A percentile compares a stretch with the other conserved stretches of the same genome.
Conservation (phyloP, 2,888 invertebrate genomes). For the Conistra vaccinii region DNA sequence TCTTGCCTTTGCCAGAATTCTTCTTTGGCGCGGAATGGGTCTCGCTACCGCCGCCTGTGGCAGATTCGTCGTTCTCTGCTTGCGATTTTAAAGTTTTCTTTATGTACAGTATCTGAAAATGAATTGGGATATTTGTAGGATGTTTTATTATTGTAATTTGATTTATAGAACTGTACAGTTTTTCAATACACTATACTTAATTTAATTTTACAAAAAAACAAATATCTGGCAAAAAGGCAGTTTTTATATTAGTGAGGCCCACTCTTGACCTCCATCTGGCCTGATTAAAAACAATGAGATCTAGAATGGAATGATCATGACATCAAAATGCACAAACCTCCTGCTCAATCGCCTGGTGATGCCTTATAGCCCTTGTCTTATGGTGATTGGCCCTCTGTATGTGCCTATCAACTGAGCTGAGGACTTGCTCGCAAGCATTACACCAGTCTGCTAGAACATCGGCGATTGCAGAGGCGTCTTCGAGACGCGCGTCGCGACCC, state of each 20-base stretch:
- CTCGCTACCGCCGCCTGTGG: slow-evolving; percentile 92
- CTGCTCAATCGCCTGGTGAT: slow-evolving; percentile 95
- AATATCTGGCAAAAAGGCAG: no score
- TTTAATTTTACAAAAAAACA: no score
- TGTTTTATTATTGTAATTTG: neutral
- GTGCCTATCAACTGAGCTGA: slow-evolving; percentile 97
- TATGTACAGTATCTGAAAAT: slow-evolving; percentile 94
- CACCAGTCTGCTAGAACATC: slow-evolving; percentile 97
- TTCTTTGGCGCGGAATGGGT: slow-evolving; percentile 91
- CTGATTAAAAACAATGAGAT: no score
- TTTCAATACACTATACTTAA: neutral
- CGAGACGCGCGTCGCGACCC: slow-evolving; percentile 97
- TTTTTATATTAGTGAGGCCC: no score
- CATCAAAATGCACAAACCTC: slow-evolving; percentile 91
- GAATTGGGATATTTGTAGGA: neutral
- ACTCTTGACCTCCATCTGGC: no score
- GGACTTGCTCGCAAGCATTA: slow-evolving; percentile 95
- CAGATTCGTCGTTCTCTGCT: slow-evolving; percentile 96
- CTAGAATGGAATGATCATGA: no score
- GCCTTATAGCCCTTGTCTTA: slow-evolving; percentile 95
- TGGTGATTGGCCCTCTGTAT: slow-evolving; percentile 96
- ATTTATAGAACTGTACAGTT: neutral
- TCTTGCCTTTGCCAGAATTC: slow-evolving; percentile 94
- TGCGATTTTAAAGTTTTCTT: slow-evolving; percentile 97
- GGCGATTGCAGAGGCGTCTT: slow-evolving; percentile 95